Percentiles rank a stretch among this genome's conserved stretches.
phyloP scores from a whole-genome alignment of 2,113 vertebrate species.

The Labeo catla region DNA sequence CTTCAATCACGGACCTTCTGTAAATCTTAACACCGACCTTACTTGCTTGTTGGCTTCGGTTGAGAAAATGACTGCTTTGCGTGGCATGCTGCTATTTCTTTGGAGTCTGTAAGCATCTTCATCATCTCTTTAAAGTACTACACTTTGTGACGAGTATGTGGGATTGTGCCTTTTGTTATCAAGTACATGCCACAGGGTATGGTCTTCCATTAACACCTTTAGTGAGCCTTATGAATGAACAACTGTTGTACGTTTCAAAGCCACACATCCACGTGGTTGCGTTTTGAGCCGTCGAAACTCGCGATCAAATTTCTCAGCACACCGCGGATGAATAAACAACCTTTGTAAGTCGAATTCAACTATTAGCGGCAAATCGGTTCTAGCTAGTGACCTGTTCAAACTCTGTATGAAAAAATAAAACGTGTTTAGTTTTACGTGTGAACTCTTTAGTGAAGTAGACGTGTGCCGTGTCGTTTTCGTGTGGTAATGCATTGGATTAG shows the following conservation, averaged over 20 bases:
- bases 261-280: slow-evolving; percentile 8
- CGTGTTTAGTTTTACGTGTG: slow-evolving; percentile 42
- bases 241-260: slow-evolving; percentile 48
- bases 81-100: slow-evolving; percentile 60
- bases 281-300: slow-evolving; percentile 33
- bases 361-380: slow-evolving; percentile 22
- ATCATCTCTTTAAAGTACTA: slow-evolving; percentile 41
- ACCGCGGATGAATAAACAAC: slow-evolving; percentile 27
- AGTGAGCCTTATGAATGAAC: slow-evolving; percentile 58
- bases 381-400: slow-evolving; percentile 51
- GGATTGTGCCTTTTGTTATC: slow-evolving; percentile 60
- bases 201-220: slow-evolving; percentile 58
- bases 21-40: slow-evolving; percentile 24
- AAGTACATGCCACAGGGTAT: slow-evolving; percentile 59
- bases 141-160: slow-evolving; percentile 50
- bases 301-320: slow-evolving; percentile 4
- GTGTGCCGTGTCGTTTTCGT: slow-evolving; percentile 52
- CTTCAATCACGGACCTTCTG: slow-evolving; percentile 12
- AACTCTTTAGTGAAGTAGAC: slow-evolving; percentile 47
- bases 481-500: slow-evolving; percentile 45
- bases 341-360: slow-evolving; percentile 30
- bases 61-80: slow-evolving; percentile 43
- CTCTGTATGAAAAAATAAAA: not conserved
- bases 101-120: slow-evolving; percentile 49
- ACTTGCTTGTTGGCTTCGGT: slow-evolving; percentile 33